Evolutionary conservation across 2,113 vertebrate species (phyloP).

Genomic region (Vanacampus margaritifer): DNA sequence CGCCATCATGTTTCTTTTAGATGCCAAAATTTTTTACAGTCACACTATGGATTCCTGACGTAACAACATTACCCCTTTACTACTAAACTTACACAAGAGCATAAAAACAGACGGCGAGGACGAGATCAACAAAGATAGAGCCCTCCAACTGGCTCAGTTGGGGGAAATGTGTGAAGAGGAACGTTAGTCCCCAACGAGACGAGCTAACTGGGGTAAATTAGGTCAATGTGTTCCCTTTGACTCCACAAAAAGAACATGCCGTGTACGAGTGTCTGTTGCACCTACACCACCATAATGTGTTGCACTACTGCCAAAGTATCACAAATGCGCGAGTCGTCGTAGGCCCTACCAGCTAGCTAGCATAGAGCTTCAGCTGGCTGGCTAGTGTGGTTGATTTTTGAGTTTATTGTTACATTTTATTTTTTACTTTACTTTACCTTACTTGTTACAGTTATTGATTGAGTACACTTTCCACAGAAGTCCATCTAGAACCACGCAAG

Average conservation of each 20-base stretch:
- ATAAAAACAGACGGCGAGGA: constrained; percentile 47
- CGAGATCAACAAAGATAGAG: constrained; percentile 44
- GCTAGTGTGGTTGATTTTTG: no score
- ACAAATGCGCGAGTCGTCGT: no score
- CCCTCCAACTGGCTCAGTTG: constrained; percentile 51
- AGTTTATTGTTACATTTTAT: no score
- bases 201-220: constrained; percentile 70
- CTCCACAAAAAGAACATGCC: constrained; percentile 57
- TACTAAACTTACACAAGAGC: constrained; percentile 22
- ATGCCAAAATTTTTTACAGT: not conserved
- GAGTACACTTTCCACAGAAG: no score
- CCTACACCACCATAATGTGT: constrained; percentile 26
- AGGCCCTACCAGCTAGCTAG: no score
- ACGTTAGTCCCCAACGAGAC: constrained; percentile 68
- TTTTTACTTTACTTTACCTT: no score
- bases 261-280: constrained; percentile 26
- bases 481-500: no score
- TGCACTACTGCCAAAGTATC: constrained; percentile 27
- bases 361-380: no score
- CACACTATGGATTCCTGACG: constrained; percentile 10
- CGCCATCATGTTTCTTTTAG: not conserved
- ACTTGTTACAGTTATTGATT: no score
- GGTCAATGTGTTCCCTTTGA: constrained; percentile 71
- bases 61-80: constrained; percentile 10
- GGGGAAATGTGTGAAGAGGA: constrained; percentile 64